Evolutionary conservation across 2,888 invertebrate genomes (phyloP).

Genomic region (Drosophila parthenogenetica): DNA sequence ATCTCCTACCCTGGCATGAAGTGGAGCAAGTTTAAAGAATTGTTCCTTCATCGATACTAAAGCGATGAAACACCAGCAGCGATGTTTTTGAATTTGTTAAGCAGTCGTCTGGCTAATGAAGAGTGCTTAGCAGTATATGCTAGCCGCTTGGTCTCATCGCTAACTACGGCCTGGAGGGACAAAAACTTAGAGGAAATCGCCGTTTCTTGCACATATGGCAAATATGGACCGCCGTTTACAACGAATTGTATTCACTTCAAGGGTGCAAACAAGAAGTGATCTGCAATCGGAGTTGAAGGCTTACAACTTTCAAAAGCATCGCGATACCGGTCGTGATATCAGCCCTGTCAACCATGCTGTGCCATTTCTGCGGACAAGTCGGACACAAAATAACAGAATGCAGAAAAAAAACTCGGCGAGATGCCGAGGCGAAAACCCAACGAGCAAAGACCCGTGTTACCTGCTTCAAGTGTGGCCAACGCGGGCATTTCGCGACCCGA

Average conservation of each 20-base stretch:
- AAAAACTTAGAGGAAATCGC: neutral
- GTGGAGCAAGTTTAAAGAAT: conserved; percentile 1
- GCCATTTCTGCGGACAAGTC: neutral
- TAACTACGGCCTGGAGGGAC: neutral
- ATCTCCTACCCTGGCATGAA: too few relatives aligned
- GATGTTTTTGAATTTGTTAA: conserved; percentile 6
- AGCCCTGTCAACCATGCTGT: neutral
- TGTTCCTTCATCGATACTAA: neutral
- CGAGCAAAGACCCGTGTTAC: neutral
- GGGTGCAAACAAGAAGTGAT: conserved; percentile 4
- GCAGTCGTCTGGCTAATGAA: conserved; percentile 5
- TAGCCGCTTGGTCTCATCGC: conserved; percentile 6
- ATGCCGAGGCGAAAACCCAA: neutral
- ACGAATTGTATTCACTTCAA: neutral
- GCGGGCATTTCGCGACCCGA: conserved; percentile 27
- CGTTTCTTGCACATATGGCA: neutral
- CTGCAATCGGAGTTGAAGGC: conserved; percentile 5
- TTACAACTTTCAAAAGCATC: neutral
- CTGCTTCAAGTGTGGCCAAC: conserved; percentile 13
- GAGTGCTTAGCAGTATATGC: neutral
- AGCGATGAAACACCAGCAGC: conserved; percentile 3
- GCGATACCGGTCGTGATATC: neutral
- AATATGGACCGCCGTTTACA: conserved; percentile 6
- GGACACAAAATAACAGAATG: conserved; percentile 5
- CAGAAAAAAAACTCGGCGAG: neutral